Evolutionary conservation across 2,797 vertebrate species (phyloP).

Genomic region (Gallinago stenura): DNA sequence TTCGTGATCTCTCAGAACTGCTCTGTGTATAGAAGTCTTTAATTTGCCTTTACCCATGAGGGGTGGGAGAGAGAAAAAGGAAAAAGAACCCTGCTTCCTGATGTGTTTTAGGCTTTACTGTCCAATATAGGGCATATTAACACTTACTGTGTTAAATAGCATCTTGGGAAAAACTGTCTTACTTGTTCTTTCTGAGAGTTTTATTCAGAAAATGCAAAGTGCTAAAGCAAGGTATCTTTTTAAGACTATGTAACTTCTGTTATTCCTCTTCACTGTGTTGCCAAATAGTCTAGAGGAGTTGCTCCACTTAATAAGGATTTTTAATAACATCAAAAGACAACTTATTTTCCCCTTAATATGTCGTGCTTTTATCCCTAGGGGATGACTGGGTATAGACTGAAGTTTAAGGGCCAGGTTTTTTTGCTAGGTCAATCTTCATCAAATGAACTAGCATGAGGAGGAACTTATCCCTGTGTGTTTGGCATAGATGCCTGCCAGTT

Average conservation of each 20-base stretch:
- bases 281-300: neutral
- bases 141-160: neutral
- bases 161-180: neutral
- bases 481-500: neutral
- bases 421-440: neutral
- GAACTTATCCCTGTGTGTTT: neutral
- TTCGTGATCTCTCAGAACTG: neutral
- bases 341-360: neutral
- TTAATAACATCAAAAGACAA: slow-evolving; percentile 10
- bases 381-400: neutral
- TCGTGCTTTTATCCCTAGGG: neutral
- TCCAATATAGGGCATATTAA: neutral
- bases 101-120: neutral
- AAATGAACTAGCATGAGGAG: neutral
- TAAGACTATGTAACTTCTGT: neutral
- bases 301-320: neutral
- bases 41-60: neutral
- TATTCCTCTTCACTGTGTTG: neutral
- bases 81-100: neutral
- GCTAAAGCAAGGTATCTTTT: neutral
- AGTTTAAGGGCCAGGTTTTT: neutral
- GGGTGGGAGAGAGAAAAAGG: neutral
- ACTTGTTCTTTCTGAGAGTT: neutral
- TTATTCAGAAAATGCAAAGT: neutral
- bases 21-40: neutral